Evolutionary conservation across 1,140 invertebrate genomes (phyloP).

Genomic region (Neotoxoptera formosana): DNA sequence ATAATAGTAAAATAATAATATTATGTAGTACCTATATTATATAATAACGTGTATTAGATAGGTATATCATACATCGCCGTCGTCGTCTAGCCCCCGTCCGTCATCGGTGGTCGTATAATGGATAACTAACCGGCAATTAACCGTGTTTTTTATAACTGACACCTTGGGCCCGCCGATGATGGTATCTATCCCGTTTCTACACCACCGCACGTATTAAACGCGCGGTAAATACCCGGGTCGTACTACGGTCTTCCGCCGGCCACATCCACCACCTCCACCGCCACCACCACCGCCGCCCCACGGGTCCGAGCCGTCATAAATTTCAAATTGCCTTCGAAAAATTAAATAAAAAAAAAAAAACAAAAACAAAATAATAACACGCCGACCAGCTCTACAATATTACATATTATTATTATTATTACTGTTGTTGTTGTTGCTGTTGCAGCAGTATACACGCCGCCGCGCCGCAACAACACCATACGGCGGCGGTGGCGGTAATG

Average conservation of each 20-base stretch:
- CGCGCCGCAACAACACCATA: neutral
- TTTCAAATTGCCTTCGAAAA: slow-evolving; percentile 44
- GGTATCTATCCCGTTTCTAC: slow-evolving; percentile 19
- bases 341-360: neutral
- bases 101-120: slow-evolving; percentile 43
- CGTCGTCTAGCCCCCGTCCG: slow-evolving; percentile 24
- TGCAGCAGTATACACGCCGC: neutral
- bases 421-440: neutral
- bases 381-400: neutral
- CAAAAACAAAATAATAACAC: slow-evolving; percentile 14
- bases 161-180: slow-evolving; percentile 25
- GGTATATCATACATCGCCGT: slow-evolving; percentile 10
- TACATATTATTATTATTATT: neutral
- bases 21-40: neutral
- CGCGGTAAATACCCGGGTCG: neutral
- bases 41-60: neutral
- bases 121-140: slow-evolving; percentile 41
- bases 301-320: slow-evolving; percentile 32
- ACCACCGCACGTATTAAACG: neutral
- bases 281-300: neutral
- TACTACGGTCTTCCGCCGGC: neutral
- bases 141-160: slow-evolving; percentile 29
- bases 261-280: no score
- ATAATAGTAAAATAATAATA: neutral
- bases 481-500: slow-evolving; percentile 32